These are phyloP conservation scores for Hipposideros larvatus DNA, from an alignment of 2,797 vertebrate species.

Conservation along the genomic window DNA sequence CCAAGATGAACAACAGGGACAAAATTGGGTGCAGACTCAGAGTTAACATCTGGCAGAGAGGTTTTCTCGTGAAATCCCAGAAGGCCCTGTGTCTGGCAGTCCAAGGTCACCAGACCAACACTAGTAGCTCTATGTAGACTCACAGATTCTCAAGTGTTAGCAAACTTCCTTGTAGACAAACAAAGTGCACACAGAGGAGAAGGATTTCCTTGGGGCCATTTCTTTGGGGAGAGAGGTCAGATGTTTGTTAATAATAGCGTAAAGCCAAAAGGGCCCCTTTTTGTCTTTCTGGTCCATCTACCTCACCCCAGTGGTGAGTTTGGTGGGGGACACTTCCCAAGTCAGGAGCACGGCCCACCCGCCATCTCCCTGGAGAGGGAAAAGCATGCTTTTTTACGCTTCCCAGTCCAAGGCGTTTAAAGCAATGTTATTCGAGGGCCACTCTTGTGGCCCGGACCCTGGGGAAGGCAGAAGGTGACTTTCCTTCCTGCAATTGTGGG, in stretches of 20 bases:
- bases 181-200: background rate
- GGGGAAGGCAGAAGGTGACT: background rate
- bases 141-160: background rate
- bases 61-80: background rate
- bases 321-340: background rate
- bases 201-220: background rate
- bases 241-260: background rate
- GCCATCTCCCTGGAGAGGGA: background rate
- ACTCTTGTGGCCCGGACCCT: background rate
- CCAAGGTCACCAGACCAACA: too few species aligned
- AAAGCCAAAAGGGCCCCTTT: background rate
- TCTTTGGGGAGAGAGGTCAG: background rate
- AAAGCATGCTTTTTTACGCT: background rate
- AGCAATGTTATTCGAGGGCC: too few species aligned
- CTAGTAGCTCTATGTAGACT: fast-evolving
- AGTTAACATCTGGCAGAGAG: too few species aligned
- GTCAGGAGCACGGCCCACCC: fast-evolving
- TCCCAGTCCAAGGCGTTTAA: too few species aligned
- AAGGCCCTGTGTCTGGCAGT: background rate
- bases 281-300: too few species aligned
- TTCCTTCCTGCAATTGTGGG: background rate
- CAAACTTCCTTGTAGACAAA: too few species aligned
- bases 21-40: background rate
- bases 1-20: background rate
- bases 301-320: fast-evolving